A percentile compares a stretch with the other conserved stretches of the same genome.
Conservation (phyloP, 2,888 invertebrate genomes). For the Agonopterix arenella region DNA sequence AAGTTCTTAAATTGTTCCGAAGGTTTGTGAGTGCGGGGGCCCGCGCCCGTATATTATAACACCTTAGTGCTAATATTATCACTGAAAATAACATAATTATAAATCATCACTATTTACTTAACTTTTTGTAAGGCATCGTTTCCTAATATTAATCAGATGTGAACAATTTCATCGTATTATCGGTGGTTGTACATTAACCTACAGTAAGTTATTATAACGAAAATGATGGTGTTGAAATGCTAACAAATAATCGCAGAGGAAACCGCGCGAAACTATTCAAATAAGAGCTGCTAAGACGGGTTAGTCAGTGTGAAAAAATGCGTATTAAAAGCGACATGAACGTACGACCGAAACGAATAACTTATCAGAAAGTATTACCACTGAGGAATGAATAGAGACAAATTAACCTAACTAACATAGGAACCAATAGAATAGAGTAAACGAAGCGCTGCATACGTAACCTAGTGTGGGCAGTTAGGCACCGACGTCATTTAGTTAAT, state of each 20-base stretch:
- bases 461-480: conserved; percentile 58
- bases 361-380: conserved; percentile 23
- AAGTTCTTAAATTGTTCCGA: conserved; percentile 74
- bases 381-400: conserved; percentile 64
- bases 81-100: conserved; percentile 72
- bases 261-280: conserved; percentile 6
- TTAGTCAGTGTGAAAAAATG: conserved; percentile 20
- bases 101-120: conserved; percentile 72
- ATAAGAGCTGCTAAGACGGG: conserved; percentile 7
- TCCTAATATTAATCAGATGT: conserved; percentile 71
- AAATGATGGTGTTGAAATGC: conserved; percentile 30
- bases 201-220: conserved; percentile 47
- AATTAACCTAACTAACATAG: conserved; percentile 70
- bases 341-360: conserved; percentile 37
- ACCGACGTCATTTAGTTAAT: conserved; percentile 50
- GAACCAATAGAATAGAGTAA: conserved; percentile 54
- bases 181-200: conserved; percentile 70
- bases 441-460: conserved; percentile 49
- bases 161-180: conserved; percentile 56
- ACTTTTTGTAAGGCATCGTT: conserved; percentile 71
- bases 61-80: conserved; percentile 64
- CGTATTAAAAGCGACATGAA: conserved; percentile 22
- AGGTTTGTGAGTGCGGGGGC: conserved; percentile 58
- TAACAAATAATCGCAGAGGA: conserved; percentile 14
- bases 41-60: conserved; percentile 52